phyloP scores from a whole-genome alignment of 1,140 invertebrate species.

The Zaprionus davidi region DNA sequence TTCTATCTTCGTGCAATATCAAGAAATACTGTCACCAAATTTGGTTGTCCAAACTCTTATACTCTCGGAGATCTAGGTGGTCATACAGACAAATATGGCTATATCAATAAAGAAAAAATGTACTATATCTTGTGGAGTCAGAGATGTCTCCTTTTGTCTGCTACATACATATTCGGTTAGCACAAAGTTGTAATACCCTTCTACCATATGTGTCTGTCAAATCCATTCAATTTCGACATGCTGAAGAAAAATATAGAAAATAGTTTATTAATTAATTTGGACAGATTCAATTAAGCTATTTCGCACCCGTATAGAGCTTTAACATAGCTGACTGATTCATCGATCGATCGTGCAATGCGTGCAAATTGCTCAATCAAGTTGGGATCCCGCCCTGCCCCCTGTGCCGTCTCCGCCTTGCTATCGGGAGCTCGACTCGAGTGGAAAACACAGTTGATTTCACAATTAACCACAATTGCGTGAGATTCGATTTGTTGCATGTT shows the following conservation, averaged over 20 bases:
- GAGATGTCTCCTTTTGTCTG: too few relatives aligned
- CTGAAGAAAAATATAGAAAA: not conserved
- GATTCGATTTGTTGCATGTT: conserved; percentile 60
- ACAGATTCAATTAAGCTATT: not conserved
- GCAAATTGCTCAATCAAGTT: conserved; percentile 31
- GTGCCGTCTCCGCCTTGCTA: not conserved
- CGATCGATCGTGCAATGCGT: conserved; percentile 19
- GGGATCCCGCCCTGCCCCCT: not conserved
- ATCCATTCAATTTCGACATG: not conserved
- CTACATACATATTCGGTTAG: too few relatives aligned
- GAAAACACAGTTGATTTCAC: conserved; percentile 51
- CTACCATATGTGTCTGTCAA: too few relatives aligned
- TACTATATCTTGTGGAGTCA: too few relatives aligned
- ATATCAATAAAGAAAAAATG: too few relatives aligned
- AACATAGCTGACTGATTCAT: conserved; percentile 15
- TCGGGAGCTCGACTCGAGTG: conserved; percentile 8
- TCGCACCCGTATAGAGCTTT: conserved; percentile 7
- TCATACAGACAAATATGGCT: not conserved
- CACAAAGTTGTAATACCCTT: too few relatives aligned
- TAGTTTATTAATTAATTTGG: not conserved
- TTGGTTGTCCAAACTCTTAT: not conserved
- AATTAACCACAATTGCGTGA: conserved; percentile 74
- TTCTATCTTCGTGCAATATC: too few relatives aligned
- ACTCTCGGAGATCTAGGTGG: not conserved
- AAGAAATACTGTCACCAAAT: not conserved